phyloP scores from a whole-genome alignment of 2,113 vertebrate genomes.

The Daboia siamensis region DNA sequence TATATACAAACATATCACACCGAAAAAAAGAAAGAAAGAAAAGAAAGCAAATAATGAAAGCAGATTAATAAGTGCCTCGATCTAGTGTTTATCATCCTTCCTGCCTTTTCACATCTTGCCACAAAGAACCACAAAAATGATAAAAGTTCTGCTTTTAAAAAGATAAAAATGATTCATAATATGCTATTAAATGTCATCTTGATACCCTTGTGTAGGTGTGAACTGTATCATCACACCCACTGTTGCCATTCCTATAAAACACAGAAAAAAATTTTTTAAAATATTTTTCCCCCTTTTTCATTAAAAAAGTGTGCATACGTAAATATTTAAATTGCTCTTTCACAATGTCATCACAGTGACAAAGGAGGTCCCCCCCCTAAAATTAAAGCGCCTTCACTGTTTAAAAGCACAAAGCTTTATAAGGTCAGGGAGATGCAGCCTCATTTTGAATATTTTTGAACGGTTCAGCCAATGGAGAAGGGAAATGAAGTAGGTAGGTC shows the following conservation, averaged over 20 bases:
- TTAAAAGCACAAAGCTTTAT: slow-evolving; percentile 4
- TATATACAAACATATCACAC: slow-evolving; percentile 34
- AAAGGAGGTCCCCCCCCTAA: slow-evolving; percentile 10
- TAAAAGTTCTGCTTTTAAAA: slow-evolving; percentile 58
- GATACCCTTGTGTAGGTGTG: slow-evolving; percentile 56
- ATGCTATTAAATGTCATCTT: slow-evolving; percentile 52
- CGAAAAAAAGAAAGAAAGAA: slow-evolving; percentile 34
- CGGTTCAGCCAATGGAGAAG: slow-evolving; percentile 10
- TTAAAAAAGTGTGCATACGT: slow-evolving; percentile 19
- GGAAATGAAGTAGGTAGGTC: neutral
- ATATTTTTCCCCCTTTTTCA: slow-evolving; percentile 7
- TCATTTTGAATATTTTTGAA: neutral
- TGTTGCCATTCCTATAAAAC: slow-evolving; percentile 40
- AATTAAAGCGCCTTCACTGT: slow-evolving; percentile 36
- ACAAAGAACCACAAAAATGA: slow-evolving; percentile 61
- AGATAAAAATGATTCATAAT: slow-evolving; percentile 69
- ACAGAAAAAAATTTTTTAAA: neutral
- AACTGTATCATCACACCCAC: slow-evolving; percentile 65
- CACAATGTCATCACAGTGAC: slow-evolving; percentile 66
- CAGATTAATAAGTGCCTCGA: slow-evolving; percentile 51
- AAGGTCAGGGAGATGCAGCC: too few species aligned
- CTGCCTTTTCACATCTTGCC: slow-evolving; percentile 33
- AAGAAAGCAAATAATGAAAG: slow-evolving; percentile 37
- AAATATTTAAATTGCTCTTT: slow-evolving; percentile 50
- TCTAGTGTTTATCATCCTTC: slow-evolving; percentile 59